A percentile compares a stretch with the other conserved stretches of the same genome.
phyloP scores from a whole-genome alignment of 2,113 vertebrate species.

The Centropristis striata region DNA sequence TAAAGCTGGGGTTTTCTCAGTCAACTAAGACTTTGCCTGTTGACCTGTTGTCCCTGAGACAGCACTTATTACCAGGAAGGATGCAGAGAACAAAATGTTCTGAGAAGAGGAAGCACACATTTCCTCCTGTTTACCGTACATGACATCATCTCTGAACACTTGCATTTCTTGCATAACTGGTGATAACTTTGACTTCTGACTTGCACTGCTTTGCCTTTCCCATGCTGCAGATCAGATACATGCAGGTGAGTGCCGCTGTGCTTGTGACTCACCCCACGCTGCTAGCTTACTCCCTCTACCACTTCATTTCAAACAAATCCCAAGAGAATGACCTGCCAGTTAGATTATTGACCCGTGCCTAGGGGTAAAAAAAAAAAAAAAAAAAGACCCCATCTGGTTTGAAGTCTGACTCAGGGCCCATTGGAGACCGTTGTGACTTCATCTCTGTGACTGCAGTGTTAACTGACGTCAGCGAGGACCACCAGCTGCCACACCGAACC shows the following conservation, averaged over 20 bases:
- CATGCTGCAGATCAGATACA: constrained; percentile 96
- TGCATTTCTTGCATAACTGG: constrained; percentile 11
- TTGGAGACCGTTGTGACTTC: constrained; percentile 44
- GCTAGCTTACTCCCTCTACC: constrained; percentile 43
- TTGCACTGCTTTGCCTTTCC: constrained; percentile 79
- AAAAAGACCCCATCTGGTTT: constrained; percentile 59
- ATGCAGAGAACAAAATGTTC: constrained; percentile 5
- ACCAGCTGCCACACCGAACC: constrained; percentile 32
- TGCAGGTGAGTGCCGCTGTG: constrained; percentile 91
- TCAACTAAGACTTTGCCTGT: not conserved
- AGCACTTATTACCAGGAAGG: not conserved
- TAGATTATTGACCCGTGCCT: constrained; percentile 35
- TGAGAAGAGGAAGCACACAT: not conserved
- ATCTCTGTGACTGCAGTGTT: constrained; percentile 38
- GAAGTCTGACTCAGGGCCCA: constrained; percentile 54
- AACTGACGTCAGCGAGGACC: constrained; percentile 37
- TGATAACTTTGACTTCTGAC: constrained; percentile 71
- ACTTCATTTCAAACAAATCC: constrained; percentile 60
- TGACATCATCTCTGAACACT: constrained; percentile 21
- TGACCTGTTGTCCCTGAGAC: not conserved
- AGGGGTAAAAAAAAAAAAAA: not conserved
- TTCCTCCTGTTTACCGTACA: constrained; percentile 4
- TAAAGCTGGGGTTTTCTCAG: not conserved
- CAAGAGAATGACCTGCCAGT: constrained; percentile 41
- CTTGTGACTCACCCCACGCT: constrained; percentile 57